Conservation (phyloP, 2,797 vertebrate genomes). For the Argyrosomus regius region DNA sequence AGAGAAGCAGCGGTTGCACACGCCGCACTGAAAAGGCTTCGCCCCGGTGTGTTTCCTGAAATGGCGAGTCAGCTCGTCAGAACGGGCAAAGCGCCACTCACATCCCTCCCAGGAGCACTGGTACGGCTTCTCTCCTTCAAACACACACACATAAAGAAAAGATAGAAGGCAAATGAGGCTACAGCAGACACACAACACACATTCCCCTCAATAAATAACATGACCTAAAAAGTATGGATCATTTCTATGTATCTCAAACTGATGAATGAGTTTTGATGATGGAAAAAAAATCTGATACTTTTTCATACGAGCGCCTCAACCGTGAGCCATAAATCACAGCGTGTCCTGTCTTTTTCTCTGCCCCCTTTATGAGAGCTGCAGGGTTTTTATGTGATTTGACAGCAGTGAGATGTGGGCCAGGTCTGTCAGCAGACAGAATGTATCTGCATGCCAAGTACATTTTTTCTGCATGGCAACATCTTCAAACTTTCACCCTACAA, state of each 20-base stretch:
- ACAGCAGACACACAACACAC: background rate
- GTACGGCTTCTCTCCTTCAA: conserved; percentile 97
- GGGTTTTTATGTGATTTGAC: conserved; percentile 75
- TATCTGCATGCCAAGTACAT: conserved; percentile 73
- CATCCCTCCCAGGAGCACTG: conserved; percentile 98
- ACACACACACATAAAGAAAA: background rate
- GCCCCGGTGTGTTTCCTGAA: conserved; percentile 98
- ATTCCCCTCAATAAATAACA: background rate
- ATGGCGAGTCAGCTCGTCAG: conserved; percentile 97
- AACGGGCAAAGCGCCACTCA: conserved; percentile 97
- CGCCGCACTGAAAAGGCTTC: conserved; percentile 95
- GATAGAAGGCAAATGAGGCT: background rate
- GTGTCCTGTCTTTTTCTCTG: conserved; percentile 35
- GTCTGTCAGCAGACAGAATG: conserved; percentile 69
- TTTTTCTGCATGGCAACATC: conserved; percentile 79
- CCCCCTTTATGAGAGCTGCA: conserved; percentile 51
- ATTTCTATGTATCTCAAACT: background rate
- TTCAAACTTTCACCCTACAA: conserved; percentile 32
- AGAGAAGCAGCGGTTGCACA: conserved; percentile 96
- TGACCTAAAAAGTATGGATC: background rate
- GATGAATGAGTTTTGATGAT: conserved; percentile 21
- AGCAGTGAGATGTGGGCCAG: conserved; percentile 69
- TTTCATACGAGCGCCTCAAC: background rate
- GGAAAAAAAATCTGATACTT: conserved; percentile 16
- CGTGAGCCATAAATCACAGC: conserved; percentile 66